These are phyloP conservation scores for Numenius arquata DNA, from an alignment of 2,113 vertebrate species.

Conservation along the genomic window DNA sequence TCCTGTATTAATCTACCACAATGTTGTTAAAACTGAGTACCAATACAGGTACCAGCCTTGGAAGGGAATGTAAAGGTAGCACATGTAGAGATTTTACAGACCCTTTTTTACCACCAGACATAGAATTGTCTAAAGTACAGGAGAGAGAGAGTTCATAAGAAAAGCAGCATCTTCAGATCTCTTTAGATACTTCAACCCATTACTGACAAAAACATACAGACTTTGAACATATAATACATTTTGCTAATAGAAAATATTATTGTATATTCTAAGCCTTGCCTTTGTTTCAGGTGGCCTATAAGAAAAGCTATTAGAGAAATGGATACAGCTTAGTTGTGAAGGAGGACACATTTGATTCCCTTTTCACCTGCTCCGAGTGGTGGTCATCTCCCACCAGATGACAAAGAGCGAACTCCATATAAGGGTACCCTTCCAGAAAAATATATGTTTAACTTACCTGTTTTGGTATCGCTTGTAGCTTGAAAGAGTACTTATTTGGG, in stretches of 20 bases:
- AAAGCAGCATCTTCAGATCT: background rate
- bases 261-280: background rate
- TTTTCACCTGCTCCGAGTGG: background rate
- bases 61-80: background rate
- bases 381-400: accelerated
- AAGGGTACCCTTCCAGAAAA: background rate
- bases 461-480: background rate
- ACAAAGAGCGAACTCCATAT: background rate
- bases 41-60: background rate
- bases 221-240: background rate
- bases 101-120: background rate
- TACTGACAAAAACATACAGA: background rate
- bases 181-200: background rate
- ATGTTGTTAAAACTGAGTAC: background rate
- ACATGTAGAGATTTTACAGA: background rate
- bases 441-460: background rate
- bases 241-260: background rate
- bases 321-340: background rate
- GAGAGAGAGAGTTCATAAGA: background rate
- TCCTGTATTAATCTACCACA: background rate
- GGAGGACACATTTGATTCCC: background rate
- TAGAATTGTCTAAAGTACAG: background rate
- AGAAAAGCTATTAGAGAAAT: background rate
- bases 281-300: background rate
- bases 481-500: background rate